Percentiles rank a stretch among this genome's conserved stretches.
Conservation (phyloP, 2,797 vertebrate genomes). For the Tenualosa thibaudeaui region DNA sequence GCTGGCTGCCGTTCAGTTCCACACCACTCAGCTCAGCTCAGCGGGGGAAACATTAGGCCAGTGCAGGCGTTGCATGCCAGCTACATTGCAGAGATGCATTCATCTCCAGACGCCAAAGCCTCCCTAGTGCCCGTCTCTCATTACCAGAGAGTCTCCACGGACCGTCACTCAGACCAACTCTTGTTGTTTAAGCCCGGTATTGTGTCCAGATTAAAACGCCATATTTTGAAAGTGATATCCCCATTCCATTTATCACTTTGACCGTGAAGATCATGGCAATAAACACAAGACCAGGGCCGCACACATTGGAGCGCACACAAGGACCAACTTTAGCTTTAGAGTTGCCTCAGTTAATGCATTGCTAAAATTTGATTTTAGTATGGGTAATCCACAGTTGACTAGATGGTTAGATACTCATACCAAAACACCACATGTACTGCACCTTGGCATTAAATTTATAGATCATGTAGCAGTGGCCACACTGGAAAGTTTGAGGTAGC, state of each 20-base stretch:
- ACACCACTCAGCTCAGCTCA: constrained; percentile 55
- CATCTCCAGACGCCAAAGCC: constrained; percentile 50
- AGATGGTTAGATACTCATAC: too few species aligned
- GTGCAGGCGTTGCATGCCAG: constrained; percentile 47
- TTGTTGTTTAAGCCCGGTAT: constrained; percentile 57
- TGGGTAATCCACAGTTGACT: too few species aligned
- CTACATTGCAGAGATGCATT: constrained; percentile 58
- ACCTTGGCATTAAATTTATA: too few species aligned
- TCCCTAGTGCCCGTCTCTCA: constrained; percentile 58
- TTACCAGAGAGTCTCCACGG: constrained; percentile 61
- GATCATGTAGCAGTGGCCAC: too few species aligned
- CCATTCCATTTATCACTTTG: constrained; percentile 60
- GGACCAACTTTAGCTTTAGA: background rate
- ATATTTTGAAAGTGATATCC: constrained; percentile 61
- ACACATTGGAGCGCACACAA: constrained; percentile 20
- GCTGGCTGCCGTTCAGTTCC: constrained; percentile 50
- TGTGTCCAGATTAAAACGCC: constrained; percentile 67
- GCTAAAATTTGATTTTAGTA: background rate
- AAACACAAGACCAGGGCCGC: constrained; percentile 30
- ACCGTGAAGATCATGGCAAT: constrained; percentile 42
- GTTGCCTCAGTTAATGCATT: background rate
- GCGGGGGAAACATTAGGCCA: constrained; percentile 54
- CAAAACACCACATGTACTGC: too few species aligned
- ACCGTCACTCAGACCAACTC: constrained; percentile 51
- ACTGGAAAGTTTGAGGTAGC: too few species aligned